Percentiles rank a stretch among this genome's conserved stretches.
These are phyloP conservation scores for Grammomys surdaster DNA, from an alignment of 2,113 vertebrate species.

Conservation along the genomic window DNA sequence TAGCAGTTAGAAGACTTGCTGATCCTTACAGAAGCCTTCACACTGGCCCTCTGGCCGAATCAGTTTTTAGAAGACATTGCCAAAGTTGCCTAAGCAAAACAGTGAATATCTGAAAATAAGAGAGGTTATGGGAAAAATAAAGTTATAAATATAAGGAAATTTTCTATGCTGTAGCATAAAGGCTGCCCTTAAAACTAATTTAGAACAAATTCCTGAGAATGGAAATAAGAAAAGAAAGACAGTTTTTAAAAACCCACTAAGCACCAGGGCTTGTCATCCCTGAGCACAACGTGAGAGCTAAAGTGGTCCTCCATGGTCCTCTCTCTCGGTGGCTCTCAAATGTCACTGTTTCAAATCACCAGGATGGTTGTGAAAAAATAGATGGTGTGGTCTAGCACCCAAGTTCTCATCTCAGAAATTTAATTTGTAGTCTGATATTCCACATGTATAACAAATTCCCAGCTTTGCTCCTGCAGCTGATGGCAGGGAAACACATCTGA, in stretches of 20 bases:
- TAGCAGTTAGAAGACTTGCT: not conserved
- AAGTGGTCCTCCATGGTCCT: not conserved
- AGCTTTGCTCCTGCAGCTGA: conserved; percentile 22
- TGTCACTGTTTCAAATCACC: conserved; percentile 20
- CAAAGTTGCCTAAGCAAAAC: not conserved
- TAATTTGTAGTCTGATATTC: not conserved
- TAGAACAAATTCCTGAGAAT: conserved; percentile 68
- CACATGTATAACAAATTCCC: conserved; percentile 52
- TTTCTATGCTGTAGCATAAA: conserved; percentile 35
- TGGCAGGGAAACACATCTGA: not conserved
- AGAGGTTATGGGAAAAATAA: conserved; percentile 11
- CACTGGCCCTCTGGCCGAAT: not conserved
- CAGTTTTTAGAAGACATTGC: conserved; percentile 30
- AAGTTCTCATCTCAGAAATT: conserved; percentile 37
- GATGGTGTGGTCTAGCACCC: not conserved
- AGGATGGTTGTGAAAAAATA: not conserved
- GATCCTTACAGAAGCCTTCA: conserved; percentile 33
- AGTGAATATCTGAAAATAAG: not conserved
- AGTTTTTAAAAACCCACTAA: conserved; percentile 71
- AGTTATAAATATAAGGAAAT: not conserved
- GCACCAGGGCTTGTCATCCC: conserved; percentile 10
- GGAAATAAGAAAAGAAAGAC: conserved; percentile 42
- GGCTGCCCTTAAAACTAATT: conserved; percentile 56
- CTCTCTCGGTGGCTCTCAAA: conserved; percentile 47
- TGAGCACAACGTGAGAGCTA: not conserved